These are phyloP conservation scores for Dinocampus coccinellae DNA, from an alignment of 2,888 invertebrate species.

Conservation along the genomic window DNA sequence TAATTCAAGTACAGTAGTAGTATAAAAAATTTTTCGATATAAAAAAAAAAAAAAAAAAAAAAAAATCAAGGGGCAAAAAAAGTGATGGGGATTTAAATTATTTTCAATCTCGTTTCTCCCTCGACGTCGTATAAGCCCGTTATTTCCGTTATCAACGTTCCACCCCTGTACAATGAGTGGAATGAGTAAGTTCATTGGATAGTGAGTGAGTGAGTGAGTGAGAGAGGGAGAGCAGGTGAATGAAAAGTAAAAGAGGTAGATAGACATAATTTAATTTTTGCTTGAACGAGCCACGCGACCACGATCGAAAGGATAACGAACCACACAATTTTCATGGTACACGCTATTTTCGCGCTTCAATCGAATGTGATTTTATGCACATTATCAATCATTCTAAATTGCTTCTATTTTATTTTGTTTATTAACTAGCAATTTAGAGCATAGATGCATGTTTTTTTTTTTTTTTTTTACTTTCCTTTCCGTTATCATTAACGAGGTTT, in stretches of 20 bases:
- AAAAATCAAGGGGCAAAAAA: not conserved
- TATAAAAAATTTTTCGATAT: not conserved
- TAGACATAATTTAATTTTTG: constrained; percentile 27
- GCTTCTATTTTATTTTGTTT: constrained; percentile 1
- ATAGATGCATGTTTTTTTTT: not conserved
- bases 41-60: not conserved
- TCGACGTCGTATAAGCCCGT: not conserved
- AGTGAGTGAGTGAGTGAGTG: not conserved
- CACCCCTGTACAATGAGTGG: not conserved
- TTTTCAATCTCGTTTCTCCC: not conserved
- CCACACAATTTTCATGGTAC: constrained; percentile 9
- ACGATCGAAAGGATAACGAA: constrained; percentile 14
- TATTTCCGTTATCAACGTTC: constrained; percentile 15
- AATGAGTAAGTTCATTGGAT: not conserved
- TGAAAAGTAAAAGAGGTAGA: not conserved
- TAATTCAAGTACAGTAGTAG: not conserved
- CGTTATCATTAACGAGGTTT: not conserved
- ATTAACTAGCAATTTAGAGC: not conserved
- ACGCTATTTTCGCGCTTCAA: not conserved
- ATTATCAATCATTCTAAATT: not conserved
- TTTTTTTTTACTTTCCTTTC: not conserved
- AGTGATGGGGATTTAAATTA: not conserved
- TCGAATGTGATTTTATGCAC: constrained; percentile 3
- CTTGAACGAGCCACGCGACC: constrained; percentile 12
- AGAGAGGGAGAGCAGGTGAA: not conserved